phyloP scores from a whole-genome alignment of 2,797 vertebrate species.

The Brotula barbata region DNA sequence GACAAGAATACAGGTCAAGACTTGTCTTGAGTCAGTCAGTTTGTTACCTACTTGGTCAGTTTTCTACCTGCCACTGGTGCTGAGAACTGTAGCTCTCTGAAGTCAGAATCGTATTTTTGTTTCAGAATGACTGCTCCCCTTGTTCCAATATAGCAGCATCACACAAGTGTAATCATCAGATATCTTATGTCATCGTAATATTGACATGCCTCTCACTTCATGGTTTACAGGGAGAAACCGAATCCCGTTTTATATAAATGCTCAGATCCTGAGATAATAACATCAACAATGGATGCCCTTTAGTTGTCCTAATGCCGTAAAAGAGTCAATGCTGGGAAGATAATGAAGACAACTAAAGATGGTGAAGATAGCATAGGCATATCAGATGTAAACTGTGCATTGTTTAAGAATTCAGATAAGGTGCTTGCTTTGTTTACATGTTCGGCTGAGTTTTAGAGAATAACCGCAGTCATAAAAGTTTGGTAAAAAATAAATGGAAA shows the following conservation, averaged over 20 bases:
- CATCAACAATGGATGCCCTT: constrained; percentile 31
- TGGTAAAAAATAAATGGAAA: background rate
- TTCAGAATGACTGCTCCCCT: constrained; percentile 7
- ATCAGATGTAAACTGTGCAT: constrained; percentile 44
- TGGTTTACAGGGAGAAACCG: constrained; percentile 4
- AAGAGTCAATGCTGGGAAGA: constrained; percentile 26
- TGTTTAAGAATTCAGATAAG: constrained; percentile 40
- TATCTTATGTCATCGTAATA: background rate
- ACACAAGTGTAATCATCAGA: constrained; percentile 11
- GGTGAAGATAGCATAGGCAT: constrained; percentile 1
- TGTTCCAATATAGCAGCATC: constrained; percentile 17
- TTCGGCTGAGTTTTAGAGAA: constrained; percentile 21
- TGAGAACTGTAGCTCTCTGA: background rate
- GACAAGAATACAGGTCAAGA: no score
- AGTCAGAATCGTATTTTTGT: background rate
- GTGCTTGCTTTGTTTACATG: constrained; percentile 19
- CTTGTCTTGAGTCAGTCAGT: background rate
- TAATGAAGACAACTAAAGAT: constrained; percentile 16
- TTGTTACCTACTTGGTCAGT: no score
- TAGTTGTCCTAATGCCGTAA: constrained; percentile 16
- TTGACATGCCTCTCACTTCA: background rate
- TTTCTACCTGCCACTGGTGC: background rate
- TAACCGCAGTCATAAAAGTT: background rate
- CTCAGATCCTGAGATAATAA: constrained; percentile 15
- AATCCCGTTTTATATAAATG: no score